These are phyloP conservation scores for Zapus hudsonius DNA, from an alignment of 2,113 vertebrate species.

Conservation along the genomic window DNA sequence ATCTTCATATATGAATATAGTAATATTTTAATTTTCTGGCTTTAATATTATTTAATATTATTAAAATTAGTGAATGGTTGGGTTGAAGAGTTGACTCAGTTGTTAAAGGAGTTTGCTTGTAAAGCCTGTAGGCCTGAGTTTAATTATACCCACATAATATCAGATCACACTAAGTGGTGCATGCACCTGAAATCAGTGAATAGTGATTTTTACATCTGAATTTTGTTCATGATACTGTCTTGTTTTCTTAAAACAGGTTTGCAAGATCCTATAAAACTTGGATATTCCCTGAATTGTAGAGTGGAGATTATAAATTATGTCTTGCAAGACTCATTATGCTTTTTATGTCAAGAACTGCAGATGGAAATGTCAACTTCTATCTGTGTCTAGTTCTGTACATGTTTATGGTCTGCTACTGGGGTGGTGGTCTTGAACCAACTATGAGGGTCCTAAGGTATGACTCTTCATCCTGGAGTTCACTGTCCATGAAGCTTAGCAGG, in stretches of 20 bases:
- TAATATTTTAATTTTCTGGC: background rate
- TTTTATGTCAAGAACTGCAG: background rate
- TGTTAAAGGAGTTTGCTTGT: too few species aligned
- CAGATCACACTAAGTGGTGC: too few species aligned
- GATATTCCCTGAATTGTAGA: background rate
- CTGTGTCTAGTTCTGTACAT: background rate
- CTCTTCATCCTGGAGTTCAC: background rate
- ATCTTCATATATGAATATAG: background rate
- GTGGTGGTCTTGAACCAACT: background rate
- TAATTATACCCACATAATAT: too few species aligned
- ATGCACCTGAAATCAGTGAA: background rate
- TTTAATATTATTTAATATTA: background rate
- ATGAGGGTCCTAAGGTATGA: fast-evolving
- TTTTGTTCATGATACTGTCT: background rate
- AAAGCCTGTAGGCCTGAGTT: too few species aligned
- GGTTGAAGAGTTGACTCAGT: too few species aligned
- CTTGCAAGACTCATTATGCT: background rate
- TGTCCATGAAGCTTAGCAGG: background rate
- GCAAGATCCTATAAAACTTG: background rate
- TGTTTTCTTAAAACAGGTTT: background rate
- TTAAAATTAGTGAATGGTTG: too few species aligned
- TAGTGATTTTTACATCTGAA: background rate
- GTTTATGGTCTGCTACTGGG: background rate
- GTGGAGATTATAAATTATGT: background rate
- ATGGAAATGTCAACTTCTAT: fast-evolving